Base-by-base conservation (phyloP, 2,797 vertebrate species). In the Florisuga fusca region DNA sequence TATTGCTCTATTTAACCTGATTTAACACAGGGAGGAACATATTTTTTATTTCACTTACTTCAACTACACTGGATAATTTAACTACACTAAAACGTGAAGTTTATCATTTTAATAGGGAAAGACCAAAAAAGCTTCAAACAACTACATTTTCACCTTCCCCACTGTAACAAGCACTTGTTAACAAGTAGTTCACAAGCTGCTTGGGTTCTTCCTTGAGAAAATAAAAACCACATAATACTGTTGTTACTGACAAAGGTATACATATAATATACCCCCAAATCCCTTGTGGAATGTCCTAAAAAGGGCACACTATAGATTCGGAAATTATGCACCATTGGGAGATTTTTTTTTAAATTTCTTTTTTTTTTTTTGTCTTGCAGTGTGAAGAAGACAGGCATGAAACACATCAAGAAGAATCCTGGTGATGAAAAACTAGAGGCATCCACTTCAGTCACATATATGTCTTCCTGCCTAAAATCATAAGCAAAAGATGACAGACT, bases 401-500 rank as follows among this genome's bases (percentile, higher is more conserved):
- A 94, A 94, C 34, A 58, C 50, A 78, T 29, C 34, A 64, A 87
- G 84, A 90, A 94, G 66, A 88, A 81, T 62, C 62, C 86, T 68
- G 82, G 75, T 6, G 0, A 43, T 72, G 73, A 85, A 87, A 92
- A 93, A 51, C 57, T 34, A 64, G 50, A 84, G 84, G 81, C 92
- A 92, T 94, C 93, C 93, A 94, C 55, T 94, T 68, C 79, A 78
- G 79, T 75, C 84, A 91, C 81, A 57, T 50, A 57, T 50, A 89
- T 20, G 58, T 77, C 82, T 94, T 2, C 0, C 84, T 87, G 84
- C 91, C 94, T 91, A 53, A 94, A 95, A 77, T 85, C 79, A 63
- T 50, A 83, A 89, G 89, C 64, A 91, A 81, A 94, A 85, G 66
- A 87, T 86, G 78, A 94, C 81, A 94, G 93, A 91, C 75, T 25